Evolutionary conservation across 2,888 invertebrate genomes (phyloP).

Genomic region (Apotomis betuletana): DNA sequence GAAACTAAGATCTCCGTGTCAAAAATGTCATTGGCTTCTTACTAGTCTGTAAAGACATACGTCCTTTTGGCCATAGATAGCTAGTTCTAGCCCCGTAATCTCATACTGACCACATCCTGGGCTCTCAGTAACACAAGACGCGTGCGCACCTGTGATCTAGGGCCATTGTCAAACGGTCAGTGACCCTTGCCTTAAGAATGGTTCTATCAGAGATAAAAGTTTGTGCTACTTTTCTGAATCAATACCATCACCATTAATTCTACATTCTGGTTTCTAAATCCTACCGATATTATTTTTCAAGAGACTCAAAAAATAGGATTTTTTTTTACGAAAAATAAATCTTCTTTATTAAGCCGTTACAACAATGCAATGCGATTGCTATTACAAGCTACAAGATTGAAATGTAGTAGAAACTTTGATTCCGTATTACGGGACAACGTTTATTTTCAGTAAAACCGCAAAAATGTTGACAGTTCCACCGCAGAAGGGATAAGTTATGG

Average conservation of each 20-base stretch:
- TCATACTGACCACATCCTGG: slow-evolving; percentile 40
- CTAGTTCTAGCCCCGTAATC: slow-evolving; percentile 21
- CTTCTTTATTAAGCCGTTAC: too few relatives aligned
- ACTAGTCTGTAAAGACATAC: background rate
- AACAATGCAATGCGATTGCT: background rate
- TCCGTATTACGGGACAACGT: slow-evolving; percentile 22
- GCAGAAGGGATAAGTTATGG: slow-evolving; percentile 17
- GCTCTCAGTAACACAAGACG: slow-evolving; percentile 35
- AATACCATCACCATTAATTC: too few relatives aligned
- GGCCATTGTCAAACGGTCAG: slow-evolving; percentile 38
- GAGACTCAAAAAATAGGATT: too few relatives aligned
- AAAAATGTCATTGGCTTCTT: background rate
- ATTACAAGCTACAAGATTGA: background rate
- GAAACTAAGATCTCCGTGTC: background rate
- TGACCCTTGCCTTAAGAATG: slow-evolving; percentile 5
- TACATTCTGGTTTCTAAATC: too few relatives aligned
- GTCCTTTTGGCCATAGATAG: background rate
- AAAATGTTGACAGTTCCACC: slow-evolving; percentile 37
- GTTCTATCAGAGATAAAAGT: too few relatives aligned
- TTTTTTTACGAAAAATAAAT: too few relatives aligned
- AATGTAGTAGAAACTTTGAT: slow-evolving; percentile 1
- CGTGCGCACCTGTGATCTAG: slow-evolving; percentile 40
- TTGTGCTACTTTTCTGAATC: too few relatives aligned
- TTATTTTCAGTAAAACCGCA: slow-evolving; percentile 29
- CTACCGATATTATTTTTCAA: too few relatives aligned